phyloP scores from a whole-genome alignment of 2,113 vertebrate species.

The Fulica atra region DNA sequence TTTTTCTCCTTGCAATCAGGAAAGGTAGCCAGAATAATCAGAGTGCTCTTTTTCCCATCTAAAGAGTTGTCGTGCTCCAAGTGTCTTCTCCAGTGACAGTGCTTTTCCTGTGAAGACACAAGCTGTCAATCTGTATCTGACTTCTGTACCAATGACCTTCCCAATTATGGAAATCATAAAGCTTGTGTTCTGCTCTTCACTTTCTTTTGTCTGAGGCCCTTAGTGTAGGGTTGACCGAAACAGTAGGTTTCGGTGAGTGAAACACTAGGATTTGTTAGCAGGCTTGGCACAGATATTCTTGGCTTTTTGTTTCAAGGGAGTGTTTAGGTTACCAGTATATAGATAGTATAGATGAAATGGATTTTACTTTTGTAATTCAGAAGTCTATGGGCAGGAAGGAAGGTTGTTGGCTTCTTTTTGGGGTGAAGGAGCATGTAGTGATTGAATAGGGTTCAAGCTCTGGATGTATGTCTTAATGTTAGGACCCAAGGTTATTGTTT shows the following conservation, averaged over 20 bases:
- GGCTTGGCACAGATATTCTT: background rate
- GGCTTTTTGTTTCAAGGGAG: background rate
- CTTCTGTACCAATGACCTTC: background rate
- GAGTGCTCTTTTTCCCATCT: background rate
- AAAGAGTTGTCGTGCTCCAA: background rate
- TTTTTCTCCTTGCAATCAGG: background rate
- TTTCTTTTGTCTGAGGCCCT: background rate
- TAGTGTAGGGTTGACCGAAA: background rate
- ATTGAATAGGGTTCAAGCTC: background rate
- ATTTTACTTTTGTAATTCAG: background rate
- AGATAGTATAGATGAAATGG: background rate
- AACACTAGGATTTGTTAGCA: background rate
- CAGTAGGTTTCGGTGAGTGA: background rate
- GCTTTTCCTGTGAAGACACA: background rate
- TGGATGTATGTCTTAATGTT: background rate
- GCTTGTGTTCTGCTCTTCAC: background rate
- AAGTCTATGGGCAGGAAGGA: background rate
- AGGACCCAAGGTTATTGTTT: background rate
- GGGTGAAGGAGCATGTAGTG: too few relatives aligned
- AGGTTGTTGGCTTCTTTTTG: too few relatives aligned
- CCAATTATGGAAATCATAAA: background rate
- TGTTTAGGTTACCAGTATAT: background rate
- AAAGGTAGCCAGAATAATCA: background rate
- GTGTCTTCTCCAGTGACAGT: background rate
- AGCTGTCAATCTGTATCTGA: background rate